Percentiles rank a stretch among this genome's conserved stretches.
phyloP scores from a whole-genome alignment of 2,113 vertebrate species.

The Microtus oregoni region DNA sequence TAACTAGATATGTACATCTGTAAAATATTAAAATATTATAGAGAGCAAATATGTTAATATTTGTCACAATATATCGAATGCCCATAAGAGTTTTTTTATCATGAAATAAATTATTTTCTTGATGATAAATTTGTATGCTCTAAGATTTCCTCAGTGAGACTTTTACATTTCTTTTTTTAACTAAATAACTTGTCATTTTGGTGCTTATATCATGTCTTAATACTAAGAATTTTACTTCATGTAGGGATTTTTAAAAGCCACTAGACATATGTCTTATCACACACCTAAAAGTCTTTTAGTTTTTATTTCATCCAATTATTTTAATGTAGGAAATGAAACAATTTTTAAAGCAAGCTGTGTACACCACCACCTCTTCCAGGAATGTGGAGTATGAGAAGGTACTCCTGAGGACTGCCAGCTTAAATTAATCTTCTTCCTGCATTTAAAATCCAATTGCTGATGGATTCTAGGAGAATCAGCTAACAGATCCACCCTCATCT shows the following conservation, averaged over 20 bases:
- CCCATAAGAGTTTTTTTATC: neutral
- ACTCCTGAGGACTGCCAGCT: neutral
- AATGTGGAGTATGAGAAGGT: slow-evolving; percentile 44
- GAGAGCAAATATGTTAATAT: neutral
- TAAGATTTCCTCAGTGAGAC: neutral
- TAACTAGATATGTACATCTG: neutral
- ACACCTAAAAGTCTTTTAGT: neutral
- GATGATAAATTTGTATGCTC: neutral
- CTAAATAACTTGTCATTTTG: slow-evolving; percentile 7
- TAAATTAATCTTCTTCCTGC: slow-evolving; percentile 19
- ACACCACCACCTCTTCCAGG: slow-evolving; percentile 8
- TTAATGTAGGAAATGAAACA: neutral
- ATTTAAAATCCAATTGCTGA: neutral
- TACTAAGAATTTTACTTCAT: neutral
- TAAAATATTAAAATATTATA: slow-evolving; percentile 4
- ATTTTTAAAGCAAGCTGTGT: slow-evolving; percentile 48
- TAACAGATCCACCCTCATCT: neutral
- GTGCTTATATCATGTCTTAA: neutral
- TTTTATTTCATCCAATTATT: neutral
- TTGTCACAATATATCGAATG: neutral
- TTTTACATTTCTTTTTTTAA: slow-evolving; percentile 31
- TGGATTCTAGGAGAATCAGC: neutral
- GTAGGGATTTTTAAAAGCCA: neutral
- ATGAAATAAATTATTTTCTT: slow-evolving; percentile 53
- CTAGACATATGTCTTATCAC: neutral